phyloP scores from a whole-genome alignment of 35 echinoderm and acorn worm genomes.

The Strongylocentrotus purpuratus region DNA sequence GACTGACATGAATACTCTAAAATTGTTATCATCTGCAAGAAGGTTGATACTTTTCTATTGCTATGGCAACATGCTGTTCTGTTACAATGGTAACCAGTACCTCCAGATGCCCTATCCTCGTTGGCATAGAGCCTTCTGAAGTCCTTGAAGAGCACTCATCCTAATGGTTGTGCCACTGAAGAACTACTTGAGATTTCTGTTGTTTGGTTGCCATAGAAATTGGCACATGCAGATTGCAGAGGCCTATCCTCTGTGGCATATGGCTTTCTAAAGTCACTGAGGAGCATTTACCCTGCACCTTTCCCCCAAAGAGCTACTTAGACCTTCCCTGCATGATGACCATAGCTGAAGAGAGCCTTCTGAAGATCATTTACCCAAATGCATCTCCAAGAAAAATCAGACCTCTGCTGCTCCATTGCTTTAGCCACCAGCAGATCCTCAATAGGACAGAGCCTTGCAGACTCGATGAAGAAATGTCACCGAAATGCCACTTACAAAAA shows the following conservation, averaged over 20 bases:
- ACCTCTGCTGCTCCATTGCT: too few species aligned
- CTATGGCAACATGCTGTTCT: background rate
- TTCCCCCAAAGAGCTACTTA: background rate
- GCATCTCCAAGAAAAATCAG: too few species aligned
- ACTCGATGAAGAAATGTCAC: too few species aligned
- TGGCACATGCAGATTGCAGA: constrained; percentile 49
- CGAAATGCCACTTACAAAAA: too few species aligned
- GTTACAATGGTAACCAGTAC: constrained; percentile 27
- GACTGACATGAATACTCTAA: background rate
- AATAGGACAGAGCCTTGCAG: too few species aligned
- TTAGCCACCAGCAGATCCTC: too few species aligned
- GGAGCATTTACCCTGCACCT: constrained; percentile 62
- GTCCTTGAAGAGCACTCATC: constrained; percentile 67
- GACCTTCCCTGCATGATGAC: too few species aligned
- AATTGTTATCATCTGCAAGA: background rate
- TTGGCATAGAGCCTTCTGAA: constrained; percentile 72
- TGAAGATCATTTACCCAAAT: too few species aligned
- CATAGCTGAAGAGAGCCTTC: too few species aligned
- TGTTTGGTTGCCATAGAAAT: background rate
- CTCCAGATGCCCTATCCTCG: constrained; percentile 57
- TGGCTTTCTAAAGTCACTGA: constrained; percentile 68
- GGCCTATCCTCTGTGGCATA: constrained; percentile 69
- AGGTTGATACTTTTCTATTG: background rate
- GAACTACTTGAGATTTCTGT: background rate
- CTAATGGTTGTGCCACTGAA: constrained; percentile 71